Conservation (phyloP, 2,113 vertebrate species). For the Solea senegalensis region DNA sequence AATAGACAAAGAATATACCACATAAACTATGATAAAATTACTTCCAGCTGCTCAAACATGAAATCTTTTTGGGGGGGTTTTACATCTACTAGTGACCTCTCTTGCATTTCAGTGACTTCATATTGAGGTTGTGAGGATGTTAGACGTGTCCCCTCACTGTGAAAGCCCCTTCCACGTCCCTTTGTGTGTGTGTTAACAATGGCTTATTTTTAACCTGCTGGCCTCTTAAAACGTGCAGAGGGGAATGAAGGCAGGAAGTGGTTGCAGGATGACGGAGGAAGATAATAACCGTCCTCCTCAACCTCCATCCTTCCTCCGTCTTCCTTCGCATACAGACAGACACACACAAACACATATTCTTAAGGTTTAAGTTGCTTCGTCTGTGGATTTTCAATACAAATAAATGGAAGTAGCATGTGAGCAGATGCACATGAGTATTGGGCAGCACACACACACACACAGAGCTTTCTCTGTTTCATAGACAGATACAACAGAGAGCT, state of each 20-base stretch:
- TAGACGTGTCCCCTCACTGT: slow-evolving; percentile 4
- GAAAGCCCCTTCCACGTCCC: slow-evolving; percentile 29
- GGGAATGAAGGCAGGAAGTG: slow-evolving; percentile 57
- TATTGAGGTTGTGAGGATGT: neutral
- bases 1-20: too few species aligned
- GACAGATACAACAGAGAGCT: neutral
- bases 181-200: slow-evolving; percentile 67
- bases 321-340: neutral
- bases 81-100: too few species aligned
- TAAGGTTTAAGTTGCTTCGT: slow-evolving; percentile 2
- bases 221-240: slow-evolving; percentile 33
- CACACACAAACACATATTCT: neutral
- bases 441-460: neutral
- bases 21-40: too few species aligned
- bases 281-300: slow-evolving; percentile 47
- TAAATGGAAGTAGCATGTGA: slow-evolving; percentile 9
- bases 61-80: too few species aligned
- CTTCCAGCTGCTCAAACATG: too few species aligned
- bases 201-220: slow-evolving; percentile 73
- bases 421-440: neutral
- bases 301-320: slow-evolving; percentile 53
- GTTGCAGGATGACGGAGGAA: slow-evolving; percentile 52
- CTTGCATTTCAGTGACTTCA: too few species aligned
- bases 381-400: slow-evolving; percentile 22
- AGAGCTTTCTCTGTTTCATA: neutral